Evolutionary conservation across 30 jellyfish, hydroid and myxozoan species (phyloP).

Genomic region (Sanderia malayensis): DNA sequence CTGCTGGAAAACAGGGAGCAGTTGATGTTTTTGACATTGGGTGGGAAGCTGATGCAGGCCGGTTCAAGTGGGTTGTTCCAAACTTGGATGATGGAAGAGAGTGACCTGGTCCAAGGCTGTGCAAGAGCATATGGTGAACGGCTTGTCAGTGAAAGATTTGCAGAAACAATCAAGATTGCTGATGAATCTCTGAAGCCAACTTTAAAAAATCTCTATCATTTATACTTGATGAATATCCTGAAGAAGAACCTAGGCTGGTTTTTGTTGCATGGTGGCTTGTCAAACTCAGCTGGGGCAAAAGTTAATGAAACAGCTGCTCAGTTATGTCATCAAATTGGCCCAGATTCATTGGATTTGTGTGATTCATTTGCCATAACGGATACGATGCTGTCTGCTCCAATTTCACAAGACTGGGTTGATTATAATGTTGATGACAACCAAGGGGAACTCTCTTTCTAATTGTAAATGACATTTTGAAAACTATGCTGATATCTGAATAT

Average conservation of each 20-base stretch:
- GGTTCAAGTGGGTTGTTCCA: constrained; percentile 70
- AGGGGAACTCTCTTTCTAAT: constrained; percentile 66
- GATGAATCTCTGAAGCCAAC: constrained; percentile 65
- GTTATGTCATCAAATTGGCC: constrained; percentile 72
- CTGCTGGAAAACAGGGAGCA: constrained; percentile 81
- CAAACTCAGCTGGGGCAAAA: constrained; percentile 43
- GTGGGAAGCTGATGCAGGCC: constrained; percentile 67
- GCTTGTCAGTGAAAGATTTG: constrained; percentile 64
- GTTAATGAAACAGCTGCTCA: constrained; percentile 53
- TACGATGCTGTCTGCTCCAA: constrained; percentile 89
- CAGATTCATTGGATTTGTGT: constrained; percentile 72
- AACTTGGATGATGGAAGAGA: constrained; percentile 86
- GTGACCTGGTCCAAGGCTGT: constrained; percentile 81
- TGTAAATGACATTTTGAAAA: too few species aligned
- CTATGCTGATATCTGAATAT: too few species aligned
- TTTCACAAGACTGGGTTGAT: constrained; percentile 87
- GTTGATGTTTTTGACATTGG: constrained; percentile 58
- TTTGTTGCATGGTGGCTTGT: constrained; percentile 52
- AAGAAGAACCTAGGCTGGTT: constrained; percentile 82
- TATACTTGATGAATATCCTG: constrained; percentile 56
- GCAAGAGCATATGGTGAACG: constrained; percentile 87
- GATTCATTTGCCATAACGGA: constrained; percentile 84
- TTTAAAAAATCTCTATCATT: constrained; percentile 51
- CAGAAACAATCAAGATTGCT: constrained; percentile 52
- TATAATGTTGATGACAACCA: constrained; percentile 82